Base-by-base conservation (phyloP, 2,797 vertebrate genomes). In the Erpetoichthys calabaricus region DNA sequence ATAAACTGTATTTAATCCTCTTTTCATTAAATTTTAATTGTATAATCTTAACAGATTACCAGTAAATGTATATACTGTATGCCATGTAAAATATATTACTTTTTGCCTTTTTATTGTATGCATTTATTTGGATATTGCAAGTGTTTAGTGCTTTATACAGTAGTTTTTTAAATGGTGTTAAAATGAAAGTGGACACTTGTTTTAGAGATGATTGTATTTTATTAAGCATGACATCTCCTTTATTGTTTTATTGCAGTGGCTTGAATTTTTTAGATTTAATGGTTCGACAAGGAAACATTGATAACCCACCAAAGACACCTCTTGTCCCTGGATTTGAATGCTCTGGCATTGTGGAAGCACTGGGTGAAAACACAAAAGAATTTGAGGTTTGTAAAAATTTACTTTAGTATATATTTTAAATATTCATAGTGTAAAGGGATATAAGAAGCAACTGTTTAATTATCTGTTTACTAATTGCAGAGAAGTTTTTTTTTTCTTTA, bases 201-300 rank as follows among this genome's bases (percentile, higher is more conserved):
- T 25, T 25, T 25, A 25, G 25, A 25, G 25, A 25, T 25, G 25
- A 25, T 25, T 25, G 25, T 25, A 25, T 25, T 25, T 25, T 25
- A 25, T 25, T 25, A 25, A 25, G 25, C 2, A 25, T 25, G 25
- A 25, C 25, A 25, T 25, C 25, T 25, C 25, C 25, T 25, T 50
- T 57, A 61, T 57, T 51, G 4, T 58, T 1, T 62, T 1, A 69
- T 80, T 72, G 51, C 85, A 99, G 94, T 74, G 94, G 96, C 51
- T 77, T 99, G 77, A 99, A 99, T 82, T 99, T 98, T 59, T 77
- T 99, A 68, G 96, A 99, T 76, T 73, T 99, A 79, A 97, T 98
- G 93, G 94, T 99, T 10, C 89, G 96, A 63, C 96, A 98, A 76
- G 96, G 96, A 57, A 97, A 91, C 45, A 94, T 99, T 1, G 96